phyloP scores from a whole-genome alignment of 2,888 invertebrate genomes.

The Tetramorium bicarinatum region DNA sequence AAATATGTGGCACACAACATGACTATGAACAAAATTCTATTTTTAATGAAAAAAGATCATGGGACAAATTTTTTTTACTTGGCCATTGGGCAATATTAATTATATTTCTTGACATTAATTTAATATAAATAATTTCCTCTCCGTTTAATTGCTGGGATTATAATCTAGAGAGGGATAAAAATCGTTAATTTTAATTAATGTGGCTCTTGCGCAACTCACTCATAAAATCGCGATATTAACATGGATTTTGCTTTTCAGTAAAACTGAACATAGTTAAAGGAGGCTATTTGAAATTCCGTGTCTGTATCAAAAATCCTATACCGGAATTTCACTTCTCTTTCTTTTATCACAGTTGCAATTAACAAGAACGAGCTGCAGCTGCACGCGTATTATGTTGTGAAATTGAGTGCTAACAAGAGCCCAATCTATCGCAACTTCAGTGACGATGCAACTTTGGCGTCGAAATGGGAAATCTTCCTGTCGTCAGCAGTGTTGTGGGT shows the following conservation, averaged over 20 bases:
- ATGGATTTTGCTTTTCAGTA: constrained; percentile 1
- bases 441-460: constrained; percentile 26
- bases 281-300: constrained; percentile 5
- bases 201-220: background rate
- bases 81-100: background rate
- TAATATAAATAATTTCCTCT: background rate
- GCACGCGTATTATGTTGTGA: constrained; percentile 19
- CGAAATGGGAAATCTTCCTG: constrained; percentile 21
- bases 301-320: constrained; percentile 10
- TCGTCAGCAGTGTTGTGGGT: background rate
- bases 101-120: constrained; percentile 15
- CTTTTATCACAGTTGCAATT: background rate
- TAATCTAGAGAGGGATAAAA: background rate
- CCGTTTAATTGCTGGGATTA: background rate
- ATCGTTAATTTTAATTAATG: background rate
- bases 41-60: background rate
- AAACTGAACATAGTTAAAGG: background rate
- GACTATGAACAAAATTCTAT: background rate
- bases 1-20: background rate
- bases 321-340: constrained; percentile 21
- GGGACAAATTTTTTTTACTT: background rate
- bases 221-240: background rate
- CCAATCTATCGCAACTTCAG: constrained; percentile 43
- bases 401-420: constrained; percentile 34
- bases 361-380: background rate